Evolutionary conservation across 1,140 invertebrate species (phyloP), one percentile per base, ranked within the genome.

Genomic region (Sesamia nonagrioides): DNA sequence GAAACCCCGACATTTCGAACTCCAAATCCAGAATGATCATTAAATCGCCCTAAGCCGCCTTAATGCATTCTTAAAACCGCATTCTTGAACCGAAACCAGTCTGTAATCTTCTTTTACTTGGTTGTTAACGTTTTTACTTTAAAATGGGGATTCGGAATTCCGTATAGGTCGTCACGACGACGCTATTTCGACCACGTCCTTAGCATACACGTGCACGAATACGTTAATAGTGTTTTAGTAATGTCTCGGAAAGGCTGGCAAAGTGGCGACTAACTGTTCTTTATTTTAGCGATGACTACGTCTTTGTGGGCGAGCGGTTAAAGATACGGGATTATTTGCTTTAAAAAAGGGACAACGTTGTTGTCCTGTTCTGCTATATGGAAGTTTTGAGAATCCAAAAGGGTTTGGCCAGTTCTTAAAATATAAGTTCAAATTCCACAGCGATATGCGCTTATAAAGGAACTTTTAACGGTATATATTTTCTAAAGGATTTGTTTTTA

Each of bases 61-160:
- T 69, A 69, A 69, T 69, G 66, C 66, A 69, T 69, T 69, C 42
- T 69, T 33, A 42, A 42, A 48, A 50, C 66, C 33, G 27, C 66
- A 69, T 69, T 69, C 66, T 21, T 50, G 66, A 13, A 15, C 66
- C 66, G 11, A 48, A 69, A 69, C 66, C 66, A 48, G 66, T 69
- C 66, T n/a, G 37, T 66, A 69, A 69, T 69, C 40, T 69, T 66
- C 61, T 21, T 69, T 69, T 68, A 48, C n/a, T 13, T 13, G 40
- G 33, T 8, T 60, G 40, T 27, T 58, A 61, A 61, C 15, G 17
- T 48, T 69, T 69, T 69, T 33, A 69, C 66, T 48, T 69, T 48
- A 48, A 48, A 69, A 69, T 69, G 42, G 66, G 48, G 66, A 50
- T 50, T n/a, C 42, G 27, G 33, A 33, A 42, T 40, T 69, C 42